Conservation (phyloP, 2,113 vertebrate genomes). For the Apaloderma vittatum region DNA sequence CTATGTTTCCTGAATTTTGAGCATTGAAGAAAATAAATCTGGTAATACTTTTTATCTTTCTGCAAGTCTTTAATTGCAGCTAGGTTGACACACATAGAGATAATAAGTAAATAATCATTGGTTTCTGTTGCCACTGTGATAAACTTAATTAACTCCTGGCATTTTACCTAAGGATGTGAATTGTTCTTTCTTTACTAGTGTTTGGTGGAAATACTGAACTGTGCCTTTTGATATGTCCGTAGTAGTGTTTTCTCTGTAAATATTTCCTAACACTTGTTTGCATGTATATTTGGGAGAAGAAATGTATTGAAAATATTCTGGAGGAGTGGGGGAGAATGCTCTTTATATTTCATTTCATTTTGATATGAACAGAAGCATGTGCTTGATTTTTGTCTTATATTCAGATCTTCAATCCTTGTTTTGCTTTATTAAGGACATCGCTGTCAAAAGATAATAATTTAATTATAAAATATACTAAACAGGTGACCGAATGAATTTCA, state of each 20-base stretch:
- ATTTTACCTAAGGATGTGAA: background rate
- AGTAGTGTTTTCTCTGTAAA: background rate
- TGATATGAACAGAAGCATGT: background rate
- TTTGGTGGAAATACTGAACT: background rate
- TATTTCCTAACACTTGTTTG: background rate
- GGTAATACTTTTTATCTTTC: background rate
- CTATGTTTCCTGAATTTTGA: background rate
- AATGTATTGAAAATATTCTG: background rate
- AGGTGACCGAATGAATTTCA: slow-evolving; percentile 92
- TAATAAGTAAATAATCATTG: background rate
- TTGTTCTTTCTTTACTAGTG: background rate
- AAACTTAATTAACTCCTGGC: background rate
- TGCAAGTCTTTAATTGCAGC: background rate
- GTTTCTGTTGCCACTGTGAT: background rate
- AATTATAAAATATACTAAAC: slow-evolving; percentile 68
- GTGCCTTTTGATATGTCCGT: background rate
- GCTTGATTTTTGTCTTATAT: background rate
- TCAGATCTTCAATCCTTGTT: background rate
- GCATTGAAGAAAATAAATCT: background rate
- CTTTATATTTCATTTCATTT: background rate
- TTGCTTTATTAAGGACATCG: background rate
- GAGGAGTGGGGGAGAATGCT: background rate
- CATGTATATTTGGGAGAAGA: background rate
- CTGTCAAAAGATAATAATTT: slow-evolving; percentile 41
- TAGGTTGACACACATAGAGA: background rate